Evolutionary conservation across 2,888 invertebrate genomes (phyloP).

Genomic region (Hyles lineata): DNA sequence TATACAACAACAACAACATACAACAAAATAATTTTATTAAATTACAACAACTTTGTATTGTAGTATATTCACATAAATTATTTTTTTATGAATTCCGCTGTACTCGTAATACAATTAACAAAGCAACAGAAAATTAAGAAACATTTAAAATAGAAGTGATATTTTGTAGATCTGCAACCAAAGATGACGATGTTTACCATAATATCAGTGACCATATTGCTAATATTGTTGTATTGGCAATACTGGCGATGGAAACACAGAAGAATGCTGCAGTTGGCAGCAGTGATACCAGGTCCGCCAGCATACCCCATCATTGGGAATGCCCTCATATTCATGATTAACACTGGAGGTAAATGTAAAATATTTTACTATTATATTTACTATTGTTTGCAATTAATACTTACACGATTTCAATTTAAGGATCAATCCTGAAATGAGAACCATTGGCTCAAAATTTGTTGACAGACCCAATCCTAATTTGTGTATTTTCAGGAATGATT

Average conservation of each 20-base stretch:
- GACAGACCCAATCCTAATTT: no score
- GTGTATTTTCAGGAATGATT: no score
- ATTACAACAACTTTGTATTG: no score
- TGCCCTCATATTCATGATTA: conserved; percentile 58
- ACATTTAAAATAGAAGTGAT: neutral
- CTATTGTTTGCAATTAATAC: no score
- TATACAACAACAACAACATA: no score
- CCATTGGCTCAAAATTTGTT: no score
- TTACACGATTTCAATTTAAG: neutral
- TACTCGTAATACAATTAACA: no score
- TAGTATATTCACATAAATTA: no score
- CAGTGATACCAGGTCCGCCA: conserved; percentile 63
- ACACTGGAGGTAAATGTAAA: conserved; percentile 56
- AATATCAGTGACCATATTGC: conserved; percentile 29
- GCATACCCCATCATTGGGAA: conserved; percentile 67
- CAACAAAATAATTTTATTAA: no score
- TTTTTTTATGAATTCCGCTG: no score
- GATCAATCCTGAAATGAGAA: no score
- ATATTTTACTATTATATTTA: neutral
- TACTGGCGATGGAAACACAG: conserved; percentile 62
- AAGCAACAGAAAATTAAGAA: neutral
- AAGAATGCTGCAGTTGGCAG: conserved; percentile 58
- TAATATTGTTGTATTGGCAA: conserved; percentile 55
- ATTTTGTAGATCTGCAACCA: conserved; percentile 19
- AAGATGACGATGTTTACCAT: conserved; percentile 40